Evolutionary conservation across 30 jellyfish, hydroid and myxozoan species (phyloP).

Genomic region (Pelagia noctiluca): DNA sequence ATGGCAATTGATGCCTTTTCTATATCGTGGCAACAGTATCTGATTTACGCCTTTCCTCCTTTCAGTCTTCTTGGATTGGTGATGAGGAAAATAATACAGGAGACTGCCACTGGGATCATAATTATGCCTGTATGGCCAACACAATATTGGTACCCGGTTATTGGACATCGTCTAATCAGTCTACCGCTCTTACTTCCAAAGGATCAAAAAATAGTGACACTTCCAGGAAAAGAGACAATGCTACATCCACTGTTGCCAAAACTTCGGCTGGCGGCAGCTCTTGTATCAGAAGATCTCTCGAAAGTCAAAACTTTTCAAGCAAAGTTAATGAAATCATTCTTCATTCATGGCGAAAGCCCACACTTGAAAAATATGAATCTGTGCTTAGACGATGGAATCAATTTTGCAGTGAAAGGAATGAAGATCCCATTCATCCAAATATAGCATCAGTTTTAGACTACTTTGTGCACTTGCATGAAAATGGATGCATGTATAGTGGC

Average conservation of each 20-base stretch:
- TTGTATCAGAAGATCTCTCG: background rate
- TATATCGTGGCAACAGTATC: conserved; percentile 15
- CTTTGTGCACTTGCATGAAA: background rate
- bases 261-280: background rate
- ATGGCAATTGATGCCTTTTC: conserved; percentile 29
- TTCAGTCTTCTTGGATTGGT: conserved; percentile 7
- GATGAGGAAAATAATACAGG: conserved; percentile 11
- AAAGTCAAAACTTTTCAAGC: background rate
- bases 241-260: background rate
- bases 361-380: background rate
- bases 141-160: conserved; percentile 4
- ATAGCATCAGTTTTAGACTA: background rate
- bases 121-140: conserved; percentile 11
- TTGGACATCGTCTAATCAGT: background rate
- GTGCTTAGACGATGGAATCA: conserved; percentile 8
- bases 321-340: conserved; percentile 2
- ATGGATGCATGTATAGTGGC: conserved; percentile 31
- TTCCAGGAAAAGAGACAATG: background rate
- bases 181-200: background rate
- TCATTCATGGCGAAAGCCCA: background rate
- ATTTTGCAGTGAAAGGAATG: background rate
- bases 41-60: conserved; percentile 39
- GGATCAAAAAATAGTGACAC: background rate
- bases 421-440: conserved; percentile 6
- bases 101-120: conserved; percentile 13